Conservation (phyloP, 2,113 vertebrate genomes). For the Syrmaticus mikado region DNA sequence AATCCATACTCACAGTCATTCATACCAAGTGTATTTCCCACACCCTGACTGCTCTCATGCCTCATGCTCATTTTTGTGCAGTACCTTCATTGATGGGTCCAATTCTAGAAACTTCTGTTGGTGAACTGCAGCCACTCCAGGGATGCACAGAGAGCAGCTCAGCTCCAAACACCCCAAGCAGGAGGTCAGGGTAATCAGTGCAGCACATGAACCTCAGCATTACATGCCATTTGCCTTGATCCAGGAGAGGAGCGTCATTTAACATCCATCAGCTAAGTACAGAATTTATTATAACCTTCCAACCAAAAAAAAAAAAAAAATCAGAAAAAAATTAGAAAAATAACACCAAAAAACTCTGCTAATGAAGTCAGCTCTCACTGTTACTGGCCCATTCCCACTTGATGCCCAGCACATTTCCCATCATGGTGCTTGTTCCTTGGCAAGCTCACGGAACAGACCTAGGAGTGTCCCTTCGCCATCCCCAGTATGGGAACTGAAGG, state of each 20-base stretch:
- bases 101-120: not conserved
- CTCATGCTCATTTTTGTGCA: not conserved
- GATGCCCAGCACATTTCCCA: not conserved
- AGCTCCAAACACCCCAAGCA: not conserved
- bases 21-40: not conserved
- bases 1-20: not conserved
- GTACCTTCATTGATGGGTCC: fast-evolving
- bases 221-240: not conserved
- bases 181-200: not conserved
- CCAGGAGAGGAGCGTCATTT: constrained; percentile 44
- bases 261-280: not conserved
- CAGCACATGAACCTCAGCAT: not conserved
- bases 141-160: not conserved
- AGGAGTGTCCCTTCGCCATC: fast-evolving
- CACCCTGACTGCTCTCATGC: not conserved
- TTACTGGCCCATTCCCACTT: not conserved
- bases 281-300: not conserved
- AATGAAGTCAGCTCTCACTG: not conserved
- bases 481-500: fast-evolving
- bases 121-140: not conserved
- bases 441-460: not conserved
- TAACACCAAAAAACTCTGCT: too few relatives aligned
- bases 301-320: not conserved
- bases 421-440: not conserved
- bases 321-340: too few relatives aligned